A percentile compares a stretch with the other conserved stretches of the same genome.
Evolutionary conservation across 2,888 invertebrate species (phyloP).

Genomic region (Deilephila elpenor): DNA sequence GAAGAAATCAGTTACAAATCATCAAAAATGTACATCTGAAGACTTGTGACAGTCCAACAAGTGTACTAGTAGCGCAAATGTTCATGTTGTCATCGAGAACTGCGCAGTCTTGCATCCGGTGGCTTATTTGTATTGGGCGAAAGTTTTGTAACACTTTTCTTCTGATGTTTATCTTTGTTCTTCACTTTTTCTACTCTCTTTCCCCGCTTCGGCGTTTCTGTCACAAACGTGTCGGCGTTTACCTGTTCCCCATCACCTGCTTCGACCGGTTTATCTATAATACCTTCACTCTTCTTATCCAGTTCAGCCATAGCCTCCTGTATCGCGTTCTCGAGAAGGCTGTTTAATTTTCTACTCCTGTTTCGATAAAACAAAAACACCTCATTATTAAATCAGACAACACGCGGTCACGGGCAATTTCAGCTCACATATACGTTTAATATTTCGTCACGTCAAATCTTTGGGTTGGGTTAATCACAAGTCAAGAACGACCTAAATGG

Average conservation of each 20-base stretch:
- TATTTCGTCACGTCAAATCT: constrained; percentile 40
- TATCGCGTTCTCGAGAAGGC: constrained; percentile 94
- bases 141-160: constrained; percentile 56
- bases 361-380: constrained; percentile 45
- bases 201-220: constrained; percentile 57
- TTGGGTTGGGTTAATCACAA: constrained; percentile 74
- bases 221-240: constrained; percentile 41
- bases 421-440: constrained; percentile 35
- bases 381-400: constrained; percentile 29
- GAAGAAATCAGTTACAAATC: not conserved
- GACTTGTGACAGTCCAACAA: not conserved
- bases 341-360: constrained; percentile 97
- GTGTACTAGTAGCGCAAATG: not conserved
- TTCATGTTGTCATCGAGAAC: constrained; percentile 74
- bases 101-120: constrained; percentile 77
- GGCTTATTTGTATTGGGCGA: constrained; percentile 56
- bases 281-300: constrained; percentile 86
- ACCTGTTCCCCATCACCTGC: constrained; percentile 31
- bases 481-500: not conserved
- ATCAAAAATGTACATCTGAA: not conserved
- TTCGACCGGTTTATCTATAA: constrained; percentile 31
- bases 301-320: constrained; percentile 96
- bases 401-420: constrained; percentile 42
- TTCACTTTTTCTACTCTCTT: constrained; percentile 60
- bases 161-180: constrained; percentile 60